Evolutionary conservation across 2,888 invertebrate genomes (phyloP).

Genomic region (Nomada flava): DNA sequence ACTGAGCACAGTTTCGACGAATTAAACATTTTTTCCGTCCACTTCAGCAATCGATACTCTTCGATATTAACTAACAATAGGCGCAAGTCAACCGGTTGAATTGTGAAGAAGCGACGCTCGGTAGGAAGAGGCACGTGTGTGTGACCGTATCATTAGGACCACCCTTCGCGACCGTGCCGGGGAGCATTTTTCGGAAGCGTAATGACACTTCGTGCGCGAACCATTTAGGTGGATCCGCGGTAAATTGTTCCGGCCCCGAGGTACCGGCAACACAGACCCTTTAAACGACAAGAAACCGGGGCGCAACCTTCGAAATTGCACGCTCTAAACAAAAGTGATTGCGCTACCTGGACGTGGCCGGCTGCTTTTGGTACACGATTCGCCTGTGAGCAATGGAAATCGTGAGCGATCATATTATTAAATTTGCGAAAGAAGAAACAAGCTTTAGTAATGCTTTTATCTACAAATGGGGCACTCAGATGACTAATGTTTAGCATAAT

Average conservation of each 20-base stretch:
- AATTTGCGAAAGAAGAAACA: not conserved
- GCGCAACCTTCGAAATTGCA: slow-evolving; percentile 63
- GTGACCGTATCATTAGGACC: slow-evolving; percentile 71
- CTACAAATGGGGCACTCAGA: no score
- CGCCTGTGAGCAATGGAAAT: slow-evolving; percentile 44
- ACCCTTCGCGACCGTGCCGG: slow-evolving; percentile 61
- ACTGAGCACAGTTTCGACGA: no score
- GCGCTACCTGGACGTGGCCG: slow-evolving; percentile 24
- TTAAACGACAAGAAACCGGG: slow-evolving; percentile 60
- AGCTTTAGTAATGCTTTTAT: not conserved
- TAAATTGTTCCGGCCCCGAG: slow-evolving; percentile 73
- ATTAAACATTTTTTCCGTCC: not conserved
- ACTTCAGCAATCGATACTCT: not conserved
- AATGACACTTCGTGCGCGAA: slow-evolving; percentile 76
- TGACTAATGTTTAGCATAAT: no score
- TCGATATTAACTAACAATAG: not conserved
- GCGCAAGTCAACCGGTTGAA: slow-evolving; percentile 14
- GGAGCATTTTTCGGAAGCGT: slow-evolving; percentile 68
- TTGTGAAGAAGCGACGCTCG: slow-evolving; percentile 14
- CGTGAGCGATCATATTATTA: not conserved
- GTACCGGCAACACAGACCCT: slow-evolving; percentile 53
- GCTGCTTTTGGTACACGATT: not conserved
- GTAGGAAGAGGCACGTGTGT: slow-evolving; percentile 59
- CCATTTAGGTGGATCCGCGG: slow-evolving; percentile 71
- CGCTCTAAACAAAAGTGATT: slow-evolving; percentile 66